Evolutionary conservation across 2,113 vertebrate genomes (phyloP).

Genomic region (Nothocercus nigrocapillus): DNA sequence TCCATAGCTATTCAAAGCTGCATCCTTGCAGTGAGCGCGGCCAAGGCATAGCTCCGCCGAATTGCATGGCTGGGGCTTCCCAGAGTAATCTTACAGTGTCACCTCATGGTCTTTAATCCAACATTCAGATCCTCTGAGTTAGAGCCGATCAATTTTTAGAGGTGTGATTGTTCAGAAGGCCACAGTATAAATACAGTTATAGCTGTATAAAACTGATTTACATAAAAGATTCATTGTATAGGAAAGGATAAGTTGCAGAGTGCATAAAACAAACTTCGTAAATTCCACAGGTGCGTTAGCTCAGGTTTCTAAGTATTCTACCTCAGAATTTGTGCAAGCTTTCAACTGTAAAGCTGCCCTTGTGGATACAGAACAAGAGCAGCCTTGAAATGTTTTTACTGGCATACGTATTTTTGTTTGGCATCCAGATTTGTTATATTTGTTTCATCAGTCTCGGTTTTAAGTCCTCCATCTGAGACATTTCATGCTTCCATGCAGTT

Average conservation of each 20-base stretch:
- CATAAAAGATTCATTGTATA: not conserved
- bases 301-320: not conserved
- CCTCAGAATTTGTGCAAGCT: not conserved
- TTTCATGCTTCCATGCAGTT: not conserved
- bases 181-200: not conserved
- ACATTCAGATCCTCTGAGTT: not conserved
- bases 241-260: not conserved
- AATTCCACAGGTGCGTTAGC: not conserved
- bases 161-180: not conserved
- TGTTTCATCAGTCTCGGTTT: not conserved
- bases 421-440: not conserved
- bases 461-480: not conserved
- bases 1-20: not conserved
- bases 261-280: not conserved
- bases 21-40: not conserved
- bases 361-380: no score
- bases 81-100: not conserved
- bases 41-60: not conserved
- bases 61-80: rapidly evolving
- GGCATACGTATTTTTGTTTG: not conserved
- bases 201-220: not conserved
- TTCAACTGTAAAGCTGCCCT: no score
- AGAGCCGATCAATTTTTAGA: not conserved
- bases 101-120: not conserved
- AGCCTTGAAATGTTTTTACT: not conserved